Evolutionary conservation across 2,113 vertebrate species (phyloP), one percentile per base, ranked within the genome.

Genomic region (Ptychochromis oligacanthus): DNA sequence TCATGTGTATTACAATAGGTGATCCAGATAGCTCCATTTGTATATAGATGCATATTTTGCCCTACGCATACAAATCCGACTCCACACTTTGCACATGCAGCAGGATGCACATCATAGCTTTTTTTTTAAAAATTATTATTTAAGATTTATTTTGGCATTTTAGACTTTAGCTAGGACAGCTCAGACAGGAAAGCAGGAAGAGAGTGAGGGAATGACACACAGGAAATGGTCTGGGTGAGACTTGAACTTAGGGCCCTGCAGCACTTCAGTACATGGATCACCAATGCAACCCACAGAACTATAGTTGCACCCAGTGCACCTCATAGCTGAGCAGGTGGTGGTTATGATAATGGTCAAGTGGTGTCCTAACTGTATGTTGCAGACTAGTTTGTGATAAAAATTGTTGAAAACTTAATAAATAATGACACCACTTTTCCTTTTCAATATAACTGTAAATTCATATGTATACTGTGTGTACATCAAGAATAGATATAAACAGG

Each of bases 361-460:
- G 24, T 52, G 17, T 49, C 65, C 65, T 70, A 70, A 70, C 10
- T 70, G 43, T 52, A 72, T 52, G 24, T 46, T 72, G 43, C 7
- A 52, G 43, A 72, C 12, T 7, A 52, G 20, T 15, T 31, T 52
- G 20, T 52, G 24, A 72, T 31, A 31, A 67, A 70, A 55, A 62
- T 52, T 54, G 3, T 52, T 18, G 17, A 5, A 49, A 6, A 7
- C 17, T 5, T 18, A 0, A 0, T 0, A 43, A 31, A 40, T 7
- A 22, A 46, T 20, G 28, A 52, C 11, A 28, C 24, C 6, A 28
- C 15, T 54, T 49, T 6, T 40, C 1, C 46, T 72, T 72, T 52
- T 72, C 43, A 31, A 20, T 72, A 31, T 46, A 72, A 72, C 43
- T 13, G 18, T 72, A 10, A 31, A 20, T 52, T 31, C 49, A 52